Evolutionary conservation across 2,888 invertebrate species (phyloP).

Genomic region (Sarcophaga carnaria): DNA sequence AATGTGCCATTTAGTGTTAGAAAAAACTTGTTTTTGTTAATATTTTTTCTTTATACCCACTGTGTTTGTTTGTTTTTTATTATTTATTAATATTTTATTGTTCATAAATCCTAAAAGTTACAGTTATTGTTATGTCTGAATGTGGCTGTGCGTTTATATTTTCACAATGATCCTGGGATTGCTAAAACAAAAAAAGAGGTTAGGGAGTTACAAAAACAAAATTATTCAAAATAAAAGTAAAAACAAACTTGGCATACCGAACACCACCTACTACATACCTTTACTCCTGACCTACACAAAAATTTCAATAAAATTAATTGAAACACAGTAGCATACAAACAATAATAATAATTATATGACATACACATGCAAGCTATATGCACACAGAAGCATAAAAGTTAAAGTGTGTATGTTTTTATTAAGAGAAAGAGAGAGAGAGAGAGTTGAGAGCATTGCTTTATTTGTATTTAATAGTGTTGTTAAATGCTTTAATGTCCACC

Average conservation of each 20-base stretch:
- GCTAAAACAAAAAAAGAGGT: too few relatives aligned
- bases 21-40: background rate
- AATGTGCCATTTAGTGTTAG: background rate
- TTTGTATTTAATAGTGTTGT: too few relatives aligned
- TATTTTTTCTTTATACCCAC: slow-evolving; percentile 24
- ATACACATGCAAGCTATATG: background rate
- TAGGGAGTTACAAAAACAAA: slow-evolving; percentile 11
- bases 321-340: slow-evolving; percentile 18
- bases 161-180: too few relatives aligned
- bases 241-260: background rate
- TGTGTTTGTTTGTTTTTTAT: slow-evolving; percentile 22
- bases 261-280: slow-evolving; percentile 19
- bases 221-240: background rate
- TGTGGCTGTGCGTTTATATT: too few relatives aligned
- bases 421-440: too few relatives aligned
- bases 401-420: too few relatives aligned
- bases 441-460: too few relatives aligned
- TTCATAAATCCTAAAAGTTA: slow-evolving; percentile 16
- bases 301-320: slow-evolving; percentile 65
- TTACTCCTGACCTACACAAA: slow-evolving; percentile 40
- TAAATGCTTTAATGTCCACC: slow-evolving; percentile 39
- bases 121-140: slow-evolving; percentile 16
- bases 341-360: too few relatives aligned
- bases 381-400: background rate
- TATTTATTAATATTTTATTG: slow-evolving; percentile 43